Conservation (phyloP, 2,888 invertebrate genomes). For the Netelia melanura region DNA sequence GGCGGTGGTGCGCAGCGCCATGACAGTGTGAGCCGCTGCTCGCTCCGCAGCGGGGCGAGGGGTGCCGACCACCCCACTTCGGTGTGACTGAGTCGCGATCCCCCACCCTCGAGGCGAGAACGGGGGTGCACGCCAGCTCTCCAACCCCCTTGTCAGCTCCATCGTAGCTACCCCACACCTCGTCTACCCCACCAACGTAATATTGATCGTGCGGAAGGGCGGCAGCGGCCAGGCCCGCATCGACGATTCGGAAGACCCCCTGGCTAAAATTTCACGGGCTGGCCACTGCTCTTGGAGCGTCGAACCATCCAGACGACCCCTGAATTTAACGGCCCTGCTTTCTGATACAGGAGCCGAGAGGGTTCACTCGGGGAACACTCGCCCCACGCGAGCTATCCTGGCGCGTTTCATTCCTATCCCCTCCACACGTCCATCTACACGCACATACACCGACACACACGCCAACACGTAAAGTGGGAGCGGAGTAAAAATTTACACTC, state of each 20-base stretch:
- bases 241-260: slow-evolving; percentile 73
- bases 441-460: background rate
- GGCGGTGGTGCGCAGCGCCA: slow-evolving; percentile 83
- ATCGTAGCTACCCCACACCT: slow-evolving; percentile 72
- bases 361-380: slow-evolving; percentile 76
- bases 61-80: slow-evolving; percentile 61
- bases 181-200: slow-evolving; percentile 83
- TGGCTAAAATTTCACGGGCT: slow-evolving; percentile 29
- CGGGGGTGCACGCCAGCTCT: slow-evolving; percentile 61
- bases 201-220: slow-evolving; percentile 85
- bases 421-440: background rate
- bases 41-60: slow-evolving; percentile 67
- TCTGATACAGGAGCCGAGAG: slow-evolving; percentile 43
- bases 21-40: slow-evolving; percentile 78
- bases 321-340: slow-evolving; percentile 36
- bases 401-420: slow-evolving; percentile 30
- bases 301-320: slow-evolving; percentile 4
- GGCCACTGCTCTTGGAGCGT: slow-evolving; percentile 15
- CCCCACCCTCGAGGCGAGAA: slow-evolving; percentile 67
- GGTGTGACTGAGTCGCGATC: slow-evolving; percentile 67
- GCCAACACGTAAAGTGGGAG: background rate
- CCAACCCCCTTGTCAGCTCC: slow-evolving; percentile 73
- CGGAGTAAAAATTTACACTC: slow-evolving; percentile 22
- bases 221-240: slow-evolving; percentile 83
- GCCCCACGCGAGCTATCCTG: slow-evolving; percentile 47